Conservation (phyloP, 2,113 vertebrate species). For the Oncorhynchus tshawytscha region DNA sequence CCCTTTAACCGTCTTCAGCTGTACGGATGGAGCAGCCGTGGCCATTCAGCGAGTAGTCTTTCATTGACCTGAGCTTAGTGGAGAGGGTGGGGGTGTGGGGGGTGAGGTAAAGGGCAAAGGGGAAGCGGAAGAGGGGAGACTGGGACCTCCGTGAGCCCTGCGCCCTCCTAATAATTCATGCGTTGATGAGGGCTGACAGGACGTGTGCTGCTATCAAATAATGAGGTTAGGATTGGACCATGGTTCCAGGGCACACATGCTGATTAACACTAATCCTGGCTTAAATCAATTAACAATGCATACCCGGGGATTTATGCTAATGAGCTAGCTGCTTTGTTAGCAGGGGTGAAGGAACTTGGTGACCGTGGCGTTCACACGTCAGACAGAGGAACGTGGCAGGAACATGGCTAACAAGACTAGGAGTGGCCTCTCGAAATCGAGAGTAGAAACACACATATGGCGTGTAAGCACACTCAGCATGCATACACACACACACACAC, state of each 20-base stretch:
- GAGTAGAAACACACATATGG: no score
- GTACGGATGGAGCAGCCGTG: no score
- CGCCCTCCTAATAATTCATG: conserved; percentile 65
- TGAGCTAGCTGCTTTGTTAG: not conserved
- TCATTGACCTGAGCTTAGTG: no score
- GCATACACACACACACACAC: no score
- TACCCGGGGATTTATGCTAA: conserved; percentile 9
- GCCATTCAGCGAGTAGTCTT: no score
- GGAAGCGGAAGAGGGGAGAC: not conserved
- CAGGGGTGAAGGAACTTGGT: no score
- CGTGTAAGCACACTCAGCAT: no score
- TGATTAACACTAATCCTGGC: conserved; percentile 27
- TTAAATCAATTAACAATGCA: conserved; percentile 27
- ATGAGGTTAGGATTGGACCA: conserved; percentile 25
- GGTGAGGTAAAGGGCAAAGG: conserved; percentile 15
- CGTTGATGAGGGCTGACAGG: conserved; percentile 68
- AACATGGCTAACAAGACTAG: no score
- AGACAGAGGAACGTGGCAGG: no score
- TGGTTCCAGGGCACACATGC: conserved; percentile 17
- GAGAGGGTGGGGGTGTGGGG: not conserved
- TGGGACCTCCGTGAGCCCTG: conserved; percentile 31
- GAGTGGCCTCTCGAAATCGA: no score
- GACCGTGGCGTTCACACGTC: no score
- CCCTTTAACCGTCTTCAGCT: no score
- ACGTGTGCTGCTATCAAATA: conserved; percentile 55